phyloP scores from a whole-genome alignment of 1,140 invertebrate species.

The Anagrus nilaparvatae region DNA sequence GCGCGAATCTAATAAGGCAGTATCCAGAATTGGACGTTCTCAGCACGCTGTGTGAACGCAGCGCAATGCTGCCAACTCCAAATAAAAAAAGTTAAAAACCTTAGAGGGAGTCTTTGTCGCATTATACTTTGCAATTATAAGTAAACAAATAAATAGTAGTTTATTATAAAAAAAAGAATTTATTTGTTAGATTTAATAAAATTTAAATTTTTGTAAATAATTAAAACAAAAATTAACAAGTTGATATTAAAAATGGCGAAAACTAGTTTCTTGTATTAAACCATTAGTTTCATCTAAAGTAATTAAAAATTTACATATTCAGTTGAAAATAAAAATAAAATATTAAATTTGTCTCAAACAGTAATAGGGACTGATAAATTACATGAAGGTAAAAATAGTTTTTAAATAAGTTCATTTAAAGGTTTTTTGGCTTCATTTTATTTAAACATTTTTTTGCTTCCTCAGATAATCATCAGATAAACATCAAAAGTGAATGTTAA shows the following conservation, averaged over 20 bases:
- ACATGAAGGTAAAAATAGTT: slow-evolving; percentile 29
- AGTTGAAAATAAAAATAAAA: slow-evolving; percentile 40
- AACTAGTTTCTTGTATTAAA: slow-evolving; percentile 75
- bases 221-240: slow-evolving; percentile 84
- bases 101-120: no score
- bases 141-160: no score
- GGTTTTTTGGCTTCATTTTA: background rate
- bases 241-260: slow-evolving; percentile 89
- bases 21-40: no score
- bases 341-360: slow-evolving; percentile 41
- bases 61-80: no score
- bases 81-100: no score
- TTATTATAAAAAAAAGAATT: no score
- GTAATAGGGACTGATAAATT: slow-evolving; percentile 51
- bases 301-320: slow-evolving; percentile 49
- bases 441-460: slow-evolving; percentile 5
- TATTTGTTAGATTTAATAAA: no score
- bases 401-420: background rate
- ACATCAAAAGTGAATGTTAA: slow-evolving; percentile 50
- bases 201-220: no score
- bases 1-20: no score
- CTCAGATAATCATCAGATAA: slow-evolving; percentile 30
- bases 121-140: no score
- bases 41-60: no score
- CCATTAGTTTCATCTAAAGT: slow-evolving; percentile 46